These are phyloP conservation scores for Cyanoramphus novaezelandiae DNA, from an alignment of 2,113 vertebrate genomes.

Conservation along the genomic window DNA sequence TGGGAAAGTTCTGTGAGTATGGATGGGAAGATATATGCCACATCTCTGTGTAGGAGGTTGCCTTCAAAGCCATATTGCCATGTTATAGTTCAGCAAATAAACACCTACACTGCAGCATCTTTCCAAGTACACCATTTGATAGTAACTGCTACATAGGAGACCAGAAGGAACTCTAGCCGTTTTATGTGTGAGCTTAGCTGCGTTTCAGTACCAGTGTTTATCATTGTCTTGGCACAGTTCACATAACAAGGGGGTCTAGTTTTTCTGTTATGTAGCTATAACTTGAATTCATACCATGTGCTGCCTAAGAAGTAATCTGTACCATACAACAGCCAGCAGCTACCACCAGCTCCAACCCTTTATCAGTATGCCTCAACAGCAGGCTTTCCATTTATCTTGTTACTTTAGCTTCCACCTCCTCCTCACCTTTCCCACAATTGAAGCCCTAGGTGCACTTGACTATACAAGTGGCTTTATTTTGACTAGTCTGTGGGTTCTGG, in stretches of 20 bases:
- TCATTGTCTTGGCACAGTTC: background rate
- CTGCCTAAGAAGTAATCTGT: background rate
- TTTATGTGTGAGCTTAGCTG: background rate
- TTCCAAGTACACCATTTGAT: background rate
- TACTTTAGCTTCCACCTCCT: background rate
- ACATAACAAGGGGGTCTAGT: background rate
- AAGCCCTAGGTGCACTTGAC: background rate
- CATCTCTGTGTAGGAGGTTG: background rate
- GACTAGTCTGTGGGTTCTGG: background rate
- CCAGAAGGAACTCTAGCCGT: background rate
- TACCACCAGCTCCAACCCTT: background rate
- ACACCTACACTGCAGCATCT: background rate
- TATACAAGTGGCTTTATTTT: background rate
- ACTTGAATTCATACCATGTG: background rate
- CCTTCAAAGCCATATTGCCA: background rate
- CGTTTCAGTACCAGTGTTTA: background rate
- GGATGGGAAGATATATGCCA: background rate
- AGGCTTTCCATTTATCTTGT: background rate
- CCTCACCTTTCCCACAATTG: background rate
- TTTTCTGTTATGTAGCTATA: background rate
- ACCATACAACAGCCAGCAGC: background rate
- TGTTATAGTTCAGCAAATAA: slow-evolving; percentile 6
- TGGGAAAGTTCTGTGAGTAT: background rate
- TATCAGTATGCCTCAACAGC: background rate
- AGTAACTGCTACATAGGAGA: background rate